Base-by-base conservation (phyloP, 2,888 invertebrate species). In the Drosophila tripunctata region DNA sequence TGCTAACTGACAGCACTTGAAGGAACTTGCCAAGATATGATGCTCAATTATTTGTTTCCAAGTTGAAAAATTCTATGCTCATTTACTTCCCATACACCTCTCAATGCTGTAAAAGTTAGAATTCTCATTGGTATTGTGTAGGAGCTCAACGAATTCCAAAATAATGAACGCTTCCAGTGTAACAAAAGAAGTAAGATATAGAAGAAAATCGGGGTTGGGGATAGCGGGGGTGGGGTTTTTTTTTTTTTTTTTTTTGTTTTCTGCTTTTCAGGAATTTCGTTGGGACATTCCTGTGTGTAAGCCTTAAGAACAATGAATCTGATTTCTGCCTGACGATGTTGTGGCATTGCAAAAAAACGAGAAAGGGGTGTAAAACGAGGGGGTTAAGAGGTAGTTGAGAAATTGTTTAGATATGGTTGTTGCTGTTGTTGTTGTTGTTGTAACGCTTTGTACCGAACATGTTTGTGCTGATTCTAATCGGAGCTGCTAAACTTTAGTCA, bases 401-500 rank as follows among this genome's bases (percentile, higher is more conserved):
- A 44, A 52, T 40, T 68, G 33, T 62, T 31, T 48, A 50, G 38
- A 69, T 67, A n/a, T n/a, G n/a, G 54, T 35, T 21, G 31, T 21
- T 35, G 33, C n/a, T 38, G 14, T 19, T 38, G 17, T 4, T 36
- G 19, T 38, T 47, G 48, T 33, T 56, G 67, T 63, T 47, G 72
- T 56, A 66, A 61, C 76, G 73, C 57, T 71, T 76, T 71, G 73
- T 66, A 76, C 44, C 21, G 60, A 61, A 50, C 61, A 54, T 57
- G 73, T 76, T 76, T 50, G 30, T 61, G 56, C 77, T 73, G 73
- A 73, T 73, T 73, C 72, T 76, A 76, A 73, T 73, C 73, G 54
- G 60, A 76, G 77, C 72, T 57, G 73, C 77, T 76, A 76, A 73
- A 76, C 73, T 73, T 73, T 71, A 50, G 72, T 45, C 61, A 66